Evolutionary conservation across 2,797 vertebrate genomes (phyloP).

Genomic region (Peromyscus aztecus): DNA sequence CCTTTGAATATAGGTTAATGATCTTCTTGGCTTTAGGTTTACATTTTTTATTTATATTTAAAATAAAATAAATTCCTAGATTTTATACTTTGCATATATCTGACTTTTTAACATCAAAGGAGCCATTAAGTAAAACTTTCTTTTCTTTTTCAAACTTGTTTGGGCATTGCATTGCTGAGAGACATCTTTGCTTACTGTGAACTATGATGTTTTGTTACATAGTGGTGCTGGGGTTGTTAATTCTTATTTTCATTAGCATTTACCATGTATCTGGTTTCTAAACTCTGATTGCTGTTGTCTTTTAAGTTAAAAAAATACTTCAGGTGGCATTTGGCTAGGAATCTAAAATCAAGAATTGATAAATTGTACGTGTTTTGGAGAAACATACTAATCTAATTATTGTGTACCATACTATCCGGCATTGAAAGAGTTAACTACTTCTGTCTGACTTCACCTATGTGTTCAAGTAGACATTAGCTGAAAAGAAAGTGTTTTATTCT

Average conservation of each 20-base stretch:
- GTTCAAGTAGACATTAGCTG: constrained; percentile 42
- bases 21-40: constrained; percentile 74
- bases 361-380: constrained; percentile 59
- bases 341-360: constrained; percentile 52
- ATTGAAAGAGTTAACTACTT: constrained; percentile 88
- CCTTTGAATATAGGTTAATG: constrained; percentile 42
- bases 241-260: constrained; percentile 42
- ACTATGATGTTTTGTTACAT: constrained; percentile 51
- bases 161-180: constrained; percentile 56
- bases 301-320: constrained; percentile 1
- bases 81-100: constrained; percentile 69
- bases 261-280: constrained; percentile 44
- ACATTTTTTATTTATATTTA: constrained; percentile 71
- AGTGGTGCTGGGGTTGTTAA: constrained; percentile 46
- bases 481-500: constrained; percentile 70
- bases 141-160: constrained; percentile 67
- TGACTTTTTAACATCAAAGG: constrained; percentile 61
- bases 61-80: constrained; percentile 57
- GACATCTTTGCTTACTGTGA: constrained; percentile 43
- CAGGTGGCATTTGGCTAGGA: constrained; percentile 11
- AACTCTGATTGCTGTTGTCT: constrained; percentile 55
- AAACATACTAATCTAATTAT: constrained; percentile 56
- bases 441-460: constrained; percentile 86
- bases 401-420: constrained; percentile 54
- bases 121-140: constrained; percentile 67